A percentile compares a stretch with the other conserved stretches of the same genome.
Conservation (phyloP, 1,140 invertebrate genomes). For the Euwallacea similis region DNA sequence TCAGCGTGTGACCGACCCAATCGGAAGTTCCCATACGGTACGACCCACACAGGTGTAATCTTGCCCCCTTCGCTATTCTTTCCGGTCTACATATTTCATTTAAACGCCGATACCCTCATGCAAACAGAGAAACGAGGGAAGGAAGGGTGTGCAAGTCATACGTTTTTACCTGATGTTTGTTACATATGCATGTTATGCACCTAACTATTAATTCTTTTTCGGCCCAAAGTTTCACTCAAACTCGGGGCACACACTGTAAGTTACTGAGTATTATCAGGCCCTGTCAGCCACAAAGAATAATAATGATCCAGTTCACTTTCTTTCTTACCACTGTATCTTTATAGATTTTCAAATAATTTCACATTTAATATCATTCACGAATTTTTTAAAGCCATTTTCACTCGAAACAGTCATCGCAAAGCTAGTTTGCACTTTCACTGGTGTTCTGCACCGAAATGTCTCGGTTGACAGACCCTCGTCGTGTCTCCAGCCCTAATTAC, state of each 20-base stretch:
- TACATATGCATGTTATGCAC: neutral
- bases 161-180: slow-evolving; percentile 30
- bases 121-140: neutral
- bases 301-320: too few relatives aligned
- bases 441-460: neutral
- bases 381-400: too few relatives aligned
- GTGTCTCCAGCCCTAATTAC: slow-evolving; percentile 33
- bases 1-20: slow-evolving; percentile 43
- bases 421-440: too few relatives aligned
- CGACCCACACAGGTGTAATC: slow-evolving; percentile 27
- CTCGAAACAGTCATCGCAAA: too few relatives aligned
- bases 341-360: too few relatives aligned
- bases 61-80: slow-evolving; percentile 36
- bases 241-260: too few relatives aligned
- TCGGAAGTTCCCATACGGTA: slow-evolving; percentile 46
- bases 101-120: slow-evolving; percentile 30
- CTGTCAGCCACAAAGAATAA: too few relatives aligned
- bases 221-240: too few relatives aligned
- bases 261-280: too few relatives aligned
- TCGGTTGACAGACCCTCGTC: slow-evolving; percentile 28
- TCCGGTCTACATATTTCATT: slow-evolving; percentile 37
- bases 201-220: neutral
- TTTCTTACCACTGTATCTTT: too few relatives aligned
- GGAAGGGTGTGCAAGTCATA: slow-evolving; percentile 28
- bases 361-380: too few relatives aligned